Base-by-base conservation (phyloP, 2,888 invertebrate species). In the Xanthia icteritia region DNA sequence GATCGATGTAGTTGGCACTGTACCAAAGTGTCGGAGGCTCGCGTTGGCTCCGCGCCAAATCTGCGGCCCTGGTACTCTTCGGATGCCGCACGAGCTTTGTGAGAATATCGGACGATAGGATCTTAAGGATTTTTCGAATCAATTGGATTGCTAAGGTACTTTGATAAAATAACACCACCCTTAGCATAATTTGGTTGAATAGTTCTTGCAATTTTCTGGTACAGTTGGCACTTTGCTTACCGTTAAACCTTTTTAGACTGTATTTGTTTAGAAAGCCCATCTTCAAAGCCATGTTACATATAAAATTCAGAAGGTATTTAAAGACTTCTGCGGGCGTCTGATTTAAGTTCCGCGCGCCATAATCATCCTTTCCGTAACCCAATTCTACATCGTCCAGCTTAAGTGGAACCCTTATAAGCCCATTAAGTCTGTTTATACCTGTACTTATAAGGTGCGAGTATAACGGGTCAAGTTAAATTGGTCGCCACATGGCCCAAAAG, bases 1-100 rank as follows among this genome's bases (percentile, higher is more conserved):
- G 92, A 93, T 93, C 93, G 93, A 93, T 93, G 92, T 84, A 90
- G 85, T 82, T 91, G 92, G 92, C 91, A 17, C 66, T 5, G 27
- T 51, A 91, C 93, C 93, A 93, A 88, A 79, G 76, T 77, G 83
- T 85, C 84, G 86, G 45, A 81, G 86, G 70, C 78, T 78, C 73
- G 83, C 65, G 76, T 88, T 92, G 92, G 92, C 92, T 87, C 86
- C 70, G 61, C 74, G 91, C 90, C 91, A 89, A 78, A 74, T 80
- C 77, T 88, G 83, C 77, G 73, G 76, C 76, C 83, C 88, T 89
- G 81, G 87, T 86, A 86, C 82, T 79, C 74, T 42, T 76, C 77
- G 67, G 76, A 79, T 80, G 76, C 73, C 80, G 73, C 36, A 67
- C 63, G 31, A 77, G 76, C 73, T 79, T 76, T 81, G 77, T 83